Base-by-base conservation (phyloP, 2,113 vertebrate species). In the Platanista minor region DNA sequence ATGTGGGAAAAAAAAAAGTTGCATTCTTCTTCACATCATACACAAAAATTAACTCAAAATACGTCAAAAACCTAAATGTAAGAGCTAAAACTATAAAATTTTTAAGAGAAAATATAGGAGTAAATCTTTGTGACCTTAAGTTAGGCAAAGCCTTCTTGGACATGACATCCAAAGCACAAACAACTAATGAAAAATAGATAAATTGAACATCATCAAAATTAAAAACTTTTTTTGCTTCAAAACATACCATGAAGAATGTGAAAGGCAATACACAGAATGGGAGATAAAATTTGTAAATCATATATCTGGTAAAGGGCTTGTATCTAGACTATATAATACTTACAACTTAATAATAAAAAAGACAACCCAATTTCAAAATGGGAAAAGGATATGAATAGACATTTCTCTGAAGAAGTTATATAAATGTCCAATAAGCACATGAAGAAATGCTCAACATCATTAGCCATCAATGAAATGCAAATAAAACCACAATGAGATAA, bases 1-100 rank as follows among this genome's bases (percentile, higher is more conserved):
- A 43, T 54, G 23, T 6, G 39, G n/a, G n/a, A n/a, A 39, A 46
- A 93, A 64, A 71, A 64, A 85, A 87, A 87, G 27, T 43, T 67
- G 17, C 29, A 57, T 4, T 46, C 41, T 61, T 89, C 25, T 49
- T 87, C 41, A 71, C 59, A 87, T 14, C n/a, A 27, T 52, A 75
- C 54, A 78, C 57, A 96, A 66, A 91, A 91, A 87, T 64, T n/a
- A 92, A 52, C 41, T 88, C 66, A 90, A 82, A 92, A 61, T 86
- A 21, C 23, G 67, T 74, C 4, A 78, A 89, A 90, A 43, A 52
- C 7, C 59, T 59, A 91, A 77, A 64, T 21, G 23, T 49, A 29
- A 67, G 33, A 64, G 52, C 36, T 91, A 78, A 93, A 75, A 91
- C 62, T 94, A 14, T 39, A 74, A 59, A 64, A 86, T 15, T 88